Base-by-base conservation (phyloP, 2,888 invertebrate species). In the Aphidius colemani region DNA sequence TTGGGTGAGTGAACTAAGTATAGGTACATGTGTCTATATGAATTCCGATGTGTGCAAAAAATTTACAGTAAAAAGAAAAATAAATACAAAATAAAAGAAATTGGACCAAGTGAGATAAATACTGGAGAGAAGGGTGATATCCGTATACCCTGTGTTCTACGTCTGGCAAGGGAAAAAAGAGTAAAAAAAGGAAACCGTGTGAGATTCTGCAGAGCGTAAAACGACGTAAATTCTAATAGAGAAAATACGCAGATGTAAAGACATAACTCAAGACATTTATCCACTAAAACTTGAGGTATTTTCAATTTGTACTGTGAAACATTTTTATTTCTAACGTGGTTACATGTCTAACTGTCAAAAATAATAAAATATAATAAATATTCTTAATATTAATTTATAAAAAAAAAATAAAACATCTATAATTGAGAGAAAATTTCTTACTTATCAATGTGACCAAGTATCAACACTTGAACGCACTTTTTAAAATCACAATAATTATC, bases 151-250 rank as follows among this genome's bases (percentile, higher is more conserved):
- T 30, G 30, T 30, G 5, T 30, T 30, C 30, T 40, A 13, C 9
- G 57, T 48, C 41, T 57, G 45, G 51, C 50, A 59, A 50, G 49
- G 41, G 50, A 53, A 57, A 59, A 13, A 11, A 48, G 51, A 55
- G 43, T 39, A 30, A 18, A 40, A 62, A 62, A 62, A 66, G 65
- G 40, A 53, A 67, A 63, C 46, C 66, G 60, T 63, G 64, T 62
- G 64, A 68, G 44, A 62, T 63, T 65, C 62, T 64, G 57, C 65
- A 58, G 49, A 67, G 63, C 68, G 68, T 66, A 61, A 67, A 68
- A 67, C 64, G 65, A 68, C 66, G 65, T 68, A 67, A 66, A 68
- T 68, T 68, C 61, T 68, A 67, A 68, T 65, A 66, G 63, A 63
- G 65, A 66, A 65, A 68, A 64, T 66, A 62, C 62, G 61, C 55